These are phyloP conservation scores for Camponotus pennsylvanicus DNA, from an alignment of 1,140 invertebrate species.

Conservation along the genomic window DNA sequence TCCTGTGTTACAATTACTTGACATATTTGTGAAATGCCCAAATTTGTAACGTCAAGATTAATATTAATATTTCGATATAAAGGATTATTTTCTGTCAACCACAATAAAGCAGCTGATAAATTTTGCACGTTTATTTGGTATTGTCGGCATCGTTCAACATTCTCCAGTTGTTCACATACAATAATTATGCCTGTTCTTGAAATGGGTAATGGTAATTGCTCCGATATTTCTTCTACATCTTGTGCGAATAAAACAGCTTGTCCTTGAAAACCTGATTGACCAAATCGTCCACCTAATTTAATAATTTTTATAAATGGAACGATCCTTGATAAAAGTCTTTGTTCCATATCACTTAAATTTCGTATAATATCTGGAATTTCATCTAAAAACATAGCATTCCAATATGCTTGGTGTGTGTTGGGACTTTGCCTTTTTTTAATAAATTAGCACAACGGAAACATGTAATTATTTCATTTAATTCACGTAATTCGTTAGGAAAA, in stretches of 20 bases:
- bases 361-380: too few species aligned
- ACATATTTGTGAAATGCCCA: slow-evolving; percentile 6
- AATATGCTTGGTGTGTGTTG: too few species aligned
- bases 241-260: slow-evolving; percentile 3
- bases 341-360: too few species aligned
- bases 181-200: not conserved
- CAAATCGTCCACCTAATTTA: slow-evolving; percentile 2
- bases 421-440: too few species aligned
- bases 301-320: too few species aligned
- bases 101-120: slow-evolving; percentile 1
- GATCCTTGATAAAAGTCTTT: too few species aligned
- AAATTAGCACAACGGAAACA: too few species aligned
- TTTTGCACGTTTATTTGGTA: not conserved
- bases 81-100: slow-evolving; percentile 2
- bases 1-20: not conserved
- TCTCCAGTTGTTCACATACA: not conserved
- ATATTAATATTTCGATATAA: slow-evolving; percentile 7
- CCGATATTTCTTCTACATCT: not conserved
- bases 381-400: too few species aligned
- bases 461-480: too few species aligned
- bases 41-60: not conserved
- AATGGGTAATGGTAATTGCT: slow-evolving; percentile 4
- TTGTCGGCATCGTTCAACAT: not conserved
- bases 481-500: too few species aligned
- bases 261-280: not conserved